Base-by-base conservation (phyloP, 2,113 vertebrate genomes). In the Glaucidium brasilianum region DNA sequence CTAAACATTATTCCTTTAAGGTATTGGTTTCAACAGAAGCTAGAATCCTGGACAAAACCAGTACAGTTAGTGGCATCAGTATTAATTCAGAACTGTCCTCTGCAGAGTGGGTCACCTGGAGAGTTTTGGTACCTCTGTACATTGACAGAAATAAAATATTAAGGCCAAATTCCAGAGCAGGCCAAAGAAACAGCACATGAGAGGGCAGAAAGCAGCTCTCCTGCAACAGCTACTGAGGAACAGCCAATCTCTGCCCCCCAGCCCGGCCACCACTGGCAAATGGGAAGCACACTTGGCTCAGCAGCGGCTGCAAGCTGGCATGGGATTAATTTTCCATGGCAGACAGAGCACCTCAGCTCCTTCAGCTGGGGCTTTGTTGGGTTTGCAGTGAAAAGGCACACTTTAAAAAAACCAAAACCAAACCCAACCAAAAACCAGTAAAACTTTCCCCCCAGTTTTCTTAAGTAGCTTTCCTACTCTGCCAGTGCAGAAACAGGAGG, bases 241-340 rank as follows among this genome's bases (percentile, higher is more conserved):
- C n/a, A 77, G 74, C 14, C 69, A 23, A 2, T 11, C 56, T 73
- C 74, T 39, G 63, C 26, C 21, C 15, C 63, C 37, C 62, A 53
- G 34, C 32, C 53, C 41, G 2, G 53, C 14, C 41, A 35, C 73
- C 2, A 2, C 53, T 19, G 75, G 55, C 37, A 25, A 45, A 20
- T 0, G 5, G 52, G 53, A 50, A 53, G 3, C 11, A 47, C 0
- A 1, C 12, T 67, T 9, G 7, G 22, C 13, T 29, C 17, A 3
- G 35, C 30, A 34, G 27, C 0, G 14, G 35, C 8, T 30, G 11
- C 29, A 45, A 63, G 27, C 20, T 45, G 60, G 23, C 3, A 0
- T 15, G 6, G 58, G 27, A 12, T 87, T 58, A 2, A 17, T 53
- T 34, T 80, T 43, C 49, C 30, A 3, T 10, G 30, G 58, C 21